Base-by-base conservation (phyloP, 2,888 invertebrate genomes). In the Philopedon plagiatum region DNA sequence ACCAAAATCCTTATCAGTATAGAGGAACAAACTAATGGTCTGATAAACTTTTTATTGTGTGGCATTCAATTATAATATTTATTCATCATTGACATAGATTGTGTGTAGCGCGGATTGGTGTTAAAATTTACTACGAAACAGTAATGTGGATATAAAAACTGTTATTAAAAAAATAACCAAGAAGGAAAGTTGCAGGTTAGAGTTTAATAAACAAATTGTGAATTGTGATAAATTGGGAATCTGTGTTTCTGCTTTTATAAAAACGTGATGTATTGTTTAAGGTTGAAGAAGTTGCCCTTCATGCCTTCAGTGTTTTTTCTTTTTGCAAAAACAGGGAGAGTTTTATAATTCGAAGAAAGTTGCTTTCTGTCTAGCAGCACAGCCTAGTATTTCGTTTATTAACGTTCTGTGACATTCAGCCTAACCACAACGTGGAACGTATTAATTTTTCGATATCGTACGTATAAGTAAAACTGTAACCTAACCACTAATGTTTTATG, bases 1-100 rank as follows among this genome's bases (percentile, higher is more conserved):
- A 54, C 29, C 15, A 29, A 54, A 54, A 15, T 29, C 29, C 29
- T 54, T 54, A 54, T 54, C 51, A 29, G 51, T 29, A n/a, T 29
- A 21, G 15, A 54, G 51, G 51, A 29, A 26, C 51, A 51, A 23
- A 8, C 49, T 49, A 26, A n/a, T 26, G 7, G 8, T 11, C 21
- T 26, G 51, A 54, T 54, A 29, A 29, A 9, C 0, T 18, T 32
- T 51, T 54, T 29, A 18, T 54, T 54, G 51, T 54, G 26, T 11
- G 15, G 23, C 29, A 54, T 29, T 54, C 51, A 29, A 13, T 49
- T 49, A 46, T 21, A 46, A 11, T 51, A 15, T 54, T 54, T 32
- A 29, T 29, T 29, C 18, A 54, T 29, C 51, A 54, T 9, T 18
- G 51, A 29, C 26, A 29, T 15, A 54, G 51, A 54, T 54, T 18